These are phyloP conservation scores for Pollachius pollachius DNA, from an alignment of 2,113 vertebrate species.

Conservation along the genomic window DNA sequence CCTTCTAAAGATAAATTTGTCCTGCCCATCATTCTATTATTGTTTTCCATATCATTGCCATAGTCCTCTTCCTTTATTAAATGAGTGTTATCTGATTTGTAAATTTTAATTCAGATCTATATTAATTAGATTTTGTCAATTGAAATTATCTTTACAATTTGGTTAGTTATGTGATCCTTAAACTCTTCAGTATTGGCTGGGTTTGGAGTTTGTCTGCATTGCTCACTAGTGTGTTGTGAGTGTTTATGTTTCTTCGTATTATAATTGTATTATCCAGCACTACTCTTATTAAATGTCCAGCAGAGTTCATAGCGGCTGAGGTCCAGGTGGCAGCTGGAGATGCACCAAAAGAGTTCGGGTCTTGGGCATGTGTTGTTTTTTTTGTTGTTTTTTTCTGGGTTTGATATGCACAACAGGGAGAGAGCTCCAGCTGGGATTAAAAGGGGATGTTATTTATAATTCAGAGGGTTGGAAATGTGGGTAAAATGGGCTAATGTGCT, in stretches of 20 bases:
- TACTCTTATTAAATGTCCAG: background rate
- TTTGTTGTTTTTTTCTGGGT: conserved; percentile 44
- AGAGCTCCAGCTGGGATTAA: conserved; percentile 64
- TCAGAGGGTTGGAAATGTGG: conserved; percentile 63
- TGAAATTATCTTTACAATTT: background rate
- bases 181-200: no score
- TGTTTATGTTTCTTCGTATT: background rate
- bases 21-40: no score
- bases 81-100: no score
- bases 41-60: no score
- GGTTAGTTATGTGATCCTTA: background rate
- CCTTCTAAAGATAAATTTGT: no score
- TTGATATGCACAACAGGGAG: conserved; percentile 60
- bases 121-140: no score
- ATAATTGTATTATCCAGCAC: background rate
- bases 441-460: conserved; percentile 63
- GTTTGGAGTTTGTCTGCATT: no score
- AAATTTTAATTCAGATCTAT: no score
- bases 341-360: no score
- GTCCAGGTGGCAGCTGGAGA: no score
- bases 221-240: no score
- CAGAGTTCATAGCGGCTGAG: background rate
- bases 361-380: conserved; percentile 15
- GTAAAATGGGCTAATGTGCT: conserved; percentile 57
- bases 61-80: no score